Conservation (phyloP, 2,888 invertebrate genomes). For the Andrena fulva region DNA sequence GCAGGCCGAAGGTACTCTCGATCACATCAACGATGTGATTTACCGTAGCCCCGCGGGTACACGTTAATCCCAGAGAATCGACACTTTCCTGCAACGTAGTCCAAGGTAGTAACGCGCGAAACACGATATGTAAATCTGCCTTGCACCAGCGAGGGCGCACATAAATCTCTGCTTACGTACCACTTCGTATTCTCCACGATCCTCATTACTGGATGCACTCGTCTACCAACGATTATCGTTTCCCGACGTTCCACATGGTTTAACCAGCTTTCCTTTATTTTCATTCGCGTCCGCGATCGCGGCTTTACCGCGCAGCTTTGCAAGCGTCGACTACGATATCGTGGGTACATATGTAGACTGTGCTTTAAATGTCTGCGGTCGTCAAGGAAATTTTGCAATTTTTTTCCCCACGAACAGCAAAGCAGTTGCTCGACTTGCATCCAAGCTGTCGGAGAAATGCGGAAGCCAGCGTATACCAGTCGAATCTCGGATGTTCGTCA, state of each 20-base stretch:
- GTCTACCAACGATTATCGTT: slow-evolving; percentile 19
- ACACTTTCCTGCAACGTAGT: slow-evolving; percentile 25
- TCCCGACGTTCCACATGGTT: neutral
- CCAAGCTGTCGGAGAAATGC: slow-evolving; percentile 36
- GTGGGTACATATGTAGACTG: too few species aligned
- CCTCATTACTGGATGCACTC: slow-evolving; percentile 17
- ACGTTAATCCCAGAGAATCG: slow-evolving; percentile 47
- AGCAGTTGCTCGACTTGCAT: slow-evolving; percentile 36
- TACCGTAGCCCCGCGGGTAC: slow-evolving; percentile 29
- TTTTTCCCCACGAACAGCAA: neutral
- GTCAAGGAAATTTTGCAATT: too few species aligned
- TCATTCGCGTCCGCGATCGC: neutral
- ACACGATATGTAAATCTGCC: slow-evolving; percentile 27
- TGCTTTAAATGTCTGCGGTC: too few species aligned
- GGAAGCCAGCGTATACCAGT: neutral
- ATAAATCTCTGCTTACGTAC: slow-evolving; percentile 45
- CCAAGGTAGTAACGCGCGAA: slow-evolving; percentile 7
- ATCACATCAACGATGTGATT: slow-evolving; percentile 35
- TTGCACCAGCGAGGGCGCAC: neutral
- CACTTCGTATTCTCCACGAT: slow-evolving; percentile 24
- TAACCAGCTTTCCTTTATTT: neutral
- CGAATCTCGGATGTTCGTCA: slow-evolving; percentile 49
- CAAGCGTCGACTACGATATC: too few species aligned
- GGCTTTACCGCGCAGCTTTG: too few species aligned
- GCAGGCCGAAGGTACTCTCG: slow-evolving; percentile 1